Evolutionary conservation across 2,797 vertebrate species (phyloP).

Genomic region (Acipenser oxyrinchus): DNA sequence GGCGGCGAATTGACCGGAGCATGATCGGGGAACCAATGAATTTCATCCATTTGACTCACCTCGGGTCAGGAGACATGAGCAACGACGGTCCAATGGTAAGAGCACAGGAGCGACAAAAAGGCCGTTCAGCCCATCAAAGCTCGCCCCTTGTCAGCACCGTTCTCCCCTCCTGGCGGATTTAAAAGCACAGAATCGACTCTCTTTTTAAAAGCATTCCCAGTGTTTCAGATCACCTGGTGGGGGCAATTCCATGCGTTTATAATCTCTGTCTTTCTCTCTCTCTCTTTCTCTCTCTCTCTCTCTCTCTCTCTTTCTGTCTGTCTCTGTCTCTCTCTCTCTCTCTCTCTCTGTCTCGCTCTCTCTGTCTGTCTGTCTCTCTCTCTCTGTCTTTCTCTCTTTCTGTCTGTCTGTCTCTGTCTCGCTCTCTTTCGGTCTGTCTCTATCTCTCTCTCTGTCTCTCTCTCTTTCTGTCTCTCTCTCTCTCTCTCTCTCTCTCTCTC

Average conservation of each 20-base stretch:
- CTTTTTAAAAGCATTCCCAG: no score
- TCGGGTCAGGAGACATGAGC: conserved; percentile 80
- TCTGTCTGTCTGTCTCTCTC: neutral
- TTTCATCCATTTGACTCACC: conserved; percentile 84
- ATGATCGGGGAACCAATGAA: conserved; percentile 91
- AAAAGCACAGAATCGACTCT: no score
- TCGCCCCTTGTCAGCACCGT: no score
- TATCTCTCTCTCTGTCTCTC: neutral
- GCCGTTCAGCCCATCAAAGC: no score
- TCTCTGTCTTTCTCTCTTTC: neutral
- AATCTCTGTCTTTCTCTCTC: neutral
- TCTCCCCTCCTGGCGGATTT: no score
- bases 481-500: no score
- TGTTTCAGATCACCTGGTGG: no score
- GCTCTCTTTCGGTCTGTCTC: neutral
- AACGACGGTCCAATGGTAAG: conserved; percentile 72
- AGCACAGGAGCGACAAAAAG: neutral
- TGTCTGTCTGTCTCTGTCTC: neutral
- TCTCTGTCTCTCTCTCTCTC: no score
- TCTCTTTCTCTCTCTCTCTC: neutral
- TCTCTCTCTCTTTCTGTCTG: no score
- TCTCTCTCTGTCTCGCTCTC: no score
- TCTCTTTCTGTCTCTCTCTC: no score
- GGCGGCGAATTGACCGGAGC: conserved; percentile 74
- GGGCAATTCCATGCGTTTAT: neutral